These are phyloP conservation scores for Mallotus villosus DNA, from an alignment of 2,797 vertebrate genomes.

Conservation along the genomic window DNA sequence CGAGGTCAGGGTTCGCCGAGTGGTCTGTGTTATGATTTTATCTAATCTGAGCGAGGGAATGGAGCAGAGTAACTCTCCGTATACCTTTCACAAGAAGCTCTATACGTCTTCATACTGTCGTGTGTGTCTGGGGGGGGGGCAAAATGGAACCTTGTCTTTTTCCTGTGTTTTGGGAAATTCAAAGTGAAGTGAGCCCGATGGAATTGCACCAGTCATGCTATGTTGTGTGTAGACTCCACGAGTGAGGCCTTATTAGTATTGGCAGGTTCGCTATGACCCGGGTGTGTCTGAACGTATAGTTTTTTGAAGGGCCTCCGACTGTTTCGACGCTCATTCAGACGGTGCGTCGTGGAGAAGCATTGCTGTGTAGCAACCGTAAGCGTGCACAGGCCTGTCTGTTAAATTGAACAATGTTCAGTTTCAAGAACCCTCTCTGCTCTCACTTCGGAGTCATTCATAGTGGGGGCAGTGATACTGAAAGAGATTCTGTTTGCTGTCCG, in stretches of 20 bases:
- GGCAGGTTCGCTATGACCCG: no score
- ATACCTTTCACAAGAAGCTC: slow-evolving; percentile 20
- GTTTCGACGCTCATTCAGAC: no score
- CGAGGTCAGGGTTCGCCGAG: slow-evolving; percentile 59
- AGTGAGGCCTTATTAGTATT: no score
- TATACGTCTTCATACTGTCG: slow-evolving; percentile 29
- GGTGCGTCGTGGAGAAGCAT: no score
- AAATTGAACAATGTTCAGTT: neutral
- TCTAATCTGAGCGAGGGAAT: slow-evolving; percentile 56
- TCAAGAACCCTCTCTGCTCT: neutral
- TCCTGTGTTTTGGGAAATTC: slow-evolving; percentile 59
- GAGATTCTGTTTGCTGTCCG: neutral
- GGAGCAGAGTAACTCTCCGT: slow-evolving; percentile 43
- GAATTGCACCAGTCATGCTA: neutral
- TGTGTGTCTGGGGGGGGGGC: slow-evolving; percentile 21
- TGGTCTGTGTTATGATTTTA: slow-evolving; percentile 58
- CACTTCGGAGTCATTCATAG: neutral
- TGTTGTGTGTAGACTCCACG: neutral
- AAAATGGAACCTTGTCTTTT: slow-evolving; percentile 19
- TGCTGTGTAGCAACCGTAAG: no score
- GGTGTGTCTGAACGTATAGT: no score
- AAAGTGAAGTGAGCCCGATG: slow-evolving; percentile 13
- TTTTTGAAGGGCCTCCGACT: no score
- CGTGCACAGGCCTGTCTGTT: no score
- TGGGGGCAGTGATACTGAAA: neutral